Conservation (phyloP, 2,797 vertebrate genomes). For the Remorina albescens region DNA sequence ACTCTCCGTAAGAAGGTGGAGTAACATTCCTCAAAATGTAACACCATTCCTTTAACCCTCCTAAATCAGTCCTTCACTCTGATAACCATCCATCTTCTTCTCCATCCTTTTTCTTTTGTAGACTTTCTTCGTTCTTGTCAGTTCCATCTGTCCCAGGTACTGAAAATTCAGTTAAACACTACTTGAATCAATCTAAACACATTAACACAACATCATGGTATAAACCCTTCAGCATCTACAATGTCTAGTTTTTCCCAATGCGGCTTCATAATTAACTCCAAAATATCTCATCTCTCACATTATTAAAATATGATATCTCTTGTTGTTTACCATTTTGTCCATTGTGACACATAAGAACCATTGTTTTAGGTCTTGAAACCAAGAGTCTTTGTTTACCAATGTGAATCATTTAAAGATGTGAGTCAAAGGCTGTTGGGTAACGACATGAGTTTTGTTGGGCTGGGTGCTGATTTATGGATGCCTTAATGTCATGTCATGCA, state of each 20-base stretch:
- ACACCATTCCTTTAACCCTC: not conserved
- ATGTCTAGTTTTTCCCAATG: slow-evolving; percentile 13
- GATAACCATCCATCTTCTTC: not conserved
- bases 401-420: slow-evolving; percentile 68
- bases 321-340: slow-evolving; percentile 11
- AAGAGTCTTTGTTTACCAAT: slow-evolving; percentile 60
- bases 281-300: not conserved
- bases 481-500: slow-evolving; percentile 32
- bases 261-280: not conserved
- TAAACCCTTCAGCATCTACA: slow-evolving; percentile 12
- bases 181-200: not conserved
- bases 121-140: not conserved
- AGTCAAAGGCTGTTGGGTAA: slow-evolving; percentile 58
- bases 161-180: slow-evolving; percentile 7
- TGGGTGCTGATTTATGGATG: slow-evolving; percentile 34
- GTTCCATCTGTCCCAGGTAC: slow-evolving; percentile 4
- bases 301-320: not conserved
- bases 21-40: not conserved
- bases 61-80: not conserved
- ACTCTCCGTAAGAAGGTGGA: not conserved
- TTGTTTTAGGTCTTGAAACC: slow-evolving; percentile 45
- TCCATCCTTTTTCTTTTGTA: not conserved
- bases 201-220: not conserved
- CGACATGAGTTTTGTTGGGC: slow-evolving; percentile 45
- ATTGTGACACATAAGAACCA: slow-evolving; percentile 26